These are phyloP conservation scores for Xiphorhynchus erythropygius DNA, from an alignment of 2,797 vertebrate species.

Conservation along the genomic window DNA sequence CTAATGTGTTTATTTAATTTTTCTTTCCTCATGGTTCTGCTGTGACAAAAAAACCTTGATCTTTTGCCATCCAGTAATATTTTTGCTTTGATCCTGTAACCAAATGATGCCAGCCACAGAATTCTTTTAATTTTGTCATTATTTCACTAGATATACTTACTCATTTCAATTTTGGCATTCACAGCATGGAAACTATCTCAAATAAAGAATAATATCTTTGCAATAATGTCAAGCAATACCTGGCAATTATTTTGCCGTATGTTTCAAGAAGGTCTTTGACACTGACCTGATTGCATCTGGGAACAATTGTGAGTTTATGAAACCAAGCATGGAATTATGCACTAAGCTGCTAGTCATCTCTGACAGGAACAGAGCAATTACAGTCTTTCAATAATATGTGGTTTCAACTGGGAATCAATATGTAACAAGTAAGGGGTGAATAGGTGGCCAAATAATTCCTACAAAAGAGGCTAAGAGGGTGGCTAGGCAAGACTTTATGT, in stretches of 20 bases:
- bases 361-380: neutral
- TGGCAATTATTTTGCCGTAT: neutral
- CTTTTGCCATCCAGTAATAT: neutral
- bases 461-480: neutral
- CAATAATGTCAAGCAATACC: neutral
- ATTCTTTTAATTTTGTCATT: neutral
- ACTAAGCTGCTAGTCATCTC: neutral
- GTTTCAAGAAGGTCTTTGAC: neutral
- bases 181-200: neutral
- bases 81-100: constrained; percentile 25
- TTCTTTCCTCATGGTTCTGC: neutral
- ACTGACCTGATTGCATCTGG: neutral
- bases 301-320: neutral
- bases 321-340: neutral
- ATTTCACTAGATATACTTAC: neutral
- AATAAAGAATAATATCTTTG: neutral
- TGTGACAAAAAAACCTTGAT: neutral
- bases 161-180: neutral
- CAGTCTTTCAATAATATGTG: neutral
- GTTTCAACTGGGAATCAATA: neutral
- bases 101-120: neutral
- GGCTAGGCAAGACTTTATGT: neutral
- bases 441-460: neutral
- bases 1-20: neutral
- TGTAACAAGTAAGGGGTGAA: neutral